phyloP scores from a whole-genome alignment of 2,113 vertebrate species.

The Neotragus moschatus region DNA sequence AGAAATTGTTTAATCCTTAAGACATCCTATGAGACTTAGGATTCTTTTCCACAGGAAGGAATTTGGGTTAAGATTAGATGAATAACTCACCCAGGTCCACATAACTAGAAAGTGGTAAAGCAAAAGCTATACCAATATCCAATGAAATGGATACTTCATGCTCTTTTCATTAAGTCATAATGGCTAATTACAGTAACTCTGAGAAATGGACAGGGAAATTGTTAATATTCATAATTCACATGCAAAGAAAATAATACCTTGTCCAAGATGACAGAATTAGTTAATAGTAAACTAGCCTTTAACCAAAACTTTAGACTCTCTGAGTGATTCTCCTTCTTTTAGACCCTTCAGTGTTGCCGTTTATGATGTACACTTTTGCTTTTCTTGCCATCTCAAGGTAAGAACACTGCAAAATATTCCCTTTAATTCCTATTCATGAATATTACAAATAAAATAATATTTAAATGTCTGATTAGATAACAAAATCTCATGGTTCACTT shows the following conservation, averaged over 20 bases:
- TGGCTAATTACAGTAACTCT: neutral
- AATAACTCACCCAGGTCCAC: neutral
- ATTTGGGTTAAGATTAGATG: neutral
- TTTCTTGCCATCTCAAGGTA: neutral
- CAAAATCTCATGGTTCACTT: constrained; percentile 42
- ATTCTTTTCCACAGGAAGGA: neutral
- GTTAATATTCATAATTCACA: neutral
- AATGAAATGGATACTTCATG: neutral
- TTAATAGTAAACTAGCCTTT: neutral
- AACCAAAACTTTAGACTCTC: neutral
- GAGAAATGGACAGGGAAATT: neutral
- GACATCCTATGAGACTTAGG: neutral
- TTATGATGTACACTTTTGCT: neutral
- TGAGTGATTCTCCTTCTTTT: neutral
- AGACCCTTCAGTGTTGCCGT: neutral
- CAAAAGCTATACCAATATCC: neutral
- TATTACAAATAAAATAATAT: constrained; percentile 22
- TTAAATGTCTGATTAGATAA: constrained; percentile 38
- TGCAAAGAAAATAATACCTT: neutral
- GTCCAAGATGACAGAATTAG: neutral
- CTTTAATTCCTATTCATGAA: neutral
- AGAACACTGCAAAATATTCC: neutral
- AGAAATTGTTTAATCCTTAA: neutral
- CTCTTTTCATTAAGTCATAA: neutral
- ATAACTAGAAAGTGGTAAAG: neutral